phyloP scores from a whole-genome alignment of 1,140 invertebrate species.

The Caligus rogercresseyi region DNA sequence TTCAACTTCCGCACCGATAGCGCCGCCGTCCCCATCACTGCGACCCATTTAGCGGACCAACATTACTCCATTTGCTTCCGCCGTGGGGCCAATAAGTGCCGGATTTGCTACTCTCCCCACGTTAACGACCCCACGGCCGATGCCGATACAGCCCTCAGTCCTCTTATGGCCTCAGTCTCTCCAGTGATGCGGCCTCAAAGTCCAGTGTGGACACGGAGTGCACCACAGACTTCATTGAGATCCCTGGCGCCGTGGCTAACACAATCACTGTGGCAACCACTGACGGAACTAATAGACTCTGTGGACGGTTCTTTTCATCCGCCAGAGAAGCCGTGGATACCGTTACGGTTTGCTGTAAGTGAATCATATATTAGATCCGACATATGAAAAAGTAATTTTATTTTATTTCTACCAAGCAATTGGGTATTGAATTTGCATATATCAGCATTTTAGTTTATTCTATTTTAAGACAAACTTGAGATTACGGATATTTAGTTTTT shows the following conservation, averaged over 20 bases:
- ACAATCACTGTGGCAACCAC: background rate
- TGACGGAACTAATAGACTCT: background rate
- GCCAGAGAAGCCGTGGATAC: background rate
- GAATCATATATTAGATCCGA: too few species aligned
- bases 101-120: background rate
- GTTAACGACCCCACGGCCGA: background rate
- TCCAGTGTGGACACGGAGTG: background rate
- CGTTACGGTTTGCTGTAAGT: background rate
- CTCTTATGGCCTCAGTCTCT: background rate
- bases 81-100: background rate
- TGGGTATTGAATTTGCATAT: background rate
- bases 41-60: conserved; percentile 5
- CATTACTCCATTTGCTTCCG: background rate
- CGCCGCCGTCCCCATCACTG: background rate
- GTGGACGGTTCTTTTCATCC: background rate
- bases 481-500: too few species aligned
- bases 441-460: background rate
- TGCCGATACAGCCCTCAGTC: background rate
- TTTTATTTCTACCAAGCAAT: background rate
- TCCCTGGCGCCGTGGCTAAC: background rate
- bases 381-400: too few species aligned
- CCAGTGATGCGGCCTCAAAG: background rate
- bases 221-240: background rate
- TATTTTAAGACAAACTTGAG: too few species aligned
- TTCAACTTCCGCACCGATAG: background rate